Base-by-base conservation (phyloP, 2,888 invertebrate genomes). In the Drosophila aldrichi region DNA sequence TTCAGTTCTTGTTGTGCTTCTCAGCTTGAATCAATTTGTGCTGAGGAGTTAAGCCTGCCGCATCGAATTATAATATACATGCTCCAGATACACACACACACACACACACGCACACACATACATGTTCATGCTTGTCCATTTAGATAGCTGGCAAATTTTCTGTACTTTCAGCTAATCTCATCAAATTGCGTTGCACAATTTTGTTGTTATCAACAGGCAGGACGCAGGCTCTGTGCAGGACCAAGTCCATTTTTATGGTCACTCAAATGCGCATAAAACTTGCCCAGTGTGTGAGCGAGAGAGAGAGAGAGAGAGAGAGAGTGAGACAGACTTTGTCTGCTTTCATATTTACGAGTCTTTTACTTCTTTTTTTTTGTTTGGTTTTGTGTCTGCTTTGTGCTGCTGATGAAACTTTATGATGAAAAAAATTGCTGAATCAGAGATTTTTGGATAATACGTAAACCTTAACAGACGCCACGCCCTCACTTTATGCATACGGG, bases 401-500 rank as follows among this genome's bases (percentile, higher is more conserved):
- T 91, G 85, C 91, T 91, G 91, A 91, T 91, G 90, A 91, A 90
- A 91, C 84, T 88, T 89, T 85, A 91, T 91, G 90, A 84, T 84
- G 82, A 34, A 32, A n/a, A n/a, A 49, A 82, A 82, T 89, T 90
- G 90, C 90, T 90, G 91, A 81, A 89, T 90, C 90, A 90, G 88
- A 87, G 70, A 57, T 77, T 77, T 63, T 61, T 54, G 57, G 22
- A 29, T 51, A 49, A 54, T 55, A 18, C 49, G 22, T 25, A 40
- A n/a, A 36, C 8, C 54, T 7, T 0, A n/a, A 1, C 22, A 38
- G 8, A 32, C 52, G 38, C 46, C 29, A 12, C 16, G n/a, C 29
- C n/a, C 25, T 40, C 40, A 18, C 40, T 9, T 36, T 6, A 14
- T n/a, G n/a, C n/a, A n/a, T n/a, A n/a, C n/a, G n/a, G n/a, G n/a